Evolutionary conservation across 2,113 vertebrate species (phyloP).

Genomic region (Callopanchax toddi): DNA sequence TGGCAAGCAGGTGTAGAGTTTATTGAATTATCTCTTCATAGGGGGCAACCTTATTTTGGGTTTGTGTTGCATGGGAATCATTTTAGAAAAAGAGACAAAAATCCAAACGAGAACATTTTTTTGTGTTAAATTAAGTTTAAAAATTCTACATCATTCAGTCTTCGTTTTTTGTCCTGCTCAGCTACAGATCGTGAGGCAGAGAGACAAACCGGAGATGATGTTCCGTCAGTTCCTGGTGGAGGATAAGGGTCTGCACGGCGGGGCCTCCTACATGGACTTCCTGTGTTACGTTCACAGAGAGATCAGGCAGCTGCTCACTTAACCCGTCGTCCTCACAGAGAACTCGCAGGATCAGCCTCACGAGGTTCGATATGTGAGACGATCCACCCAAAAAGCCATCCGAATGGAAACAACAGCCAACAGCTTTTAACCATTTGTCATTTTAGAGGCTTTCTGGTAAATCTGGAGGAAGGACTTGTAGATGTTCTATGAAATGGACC

Average conservation of each 20-base stretch:
- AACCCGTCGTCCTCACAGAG: conserved; percentile 42
- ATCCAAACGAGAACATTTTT: too few species aligned
- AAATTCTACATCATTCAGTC: too few species aligned
- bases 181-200: conserved; percentile 89
- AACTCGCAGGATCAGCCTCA: conserved; percentile 16
- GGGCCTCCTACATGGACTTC: conserved; percentile 93
- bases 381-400: conserved; percentile 20
- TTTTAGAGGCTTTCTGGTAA: conserved; percentile 11
- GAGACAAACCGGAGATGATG: conserved; percentile 86
- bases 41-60: too few species aligned
- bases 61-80: too few species aligned
- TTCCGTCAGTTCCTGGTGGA: conserved; percentile 94
- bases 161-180: conserved; percentile 50
- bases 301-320: conserved; percentile 92
- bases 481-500: conserved; percentile 23
- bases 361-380: conserved; percentile 12
- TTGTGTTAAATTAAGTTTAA: too few species aligned
- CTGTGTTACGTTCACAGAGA: conserved; percentile 91
- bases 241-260: conserved; percentile 90
- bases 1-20: too few species aligned
- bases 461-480: conserved; percentile 8
- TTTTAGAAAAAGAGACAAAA: too few species aligned
- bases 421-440: conserved; percentile 49
- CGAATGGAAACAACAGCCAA: conserved; percentile 11
- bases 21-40: too few species aligned